Evolutionary conservation across 2,888 invertebrate genomes (phyloP).

Genomic region (Aphidoletes aphidimyza): DNA sequence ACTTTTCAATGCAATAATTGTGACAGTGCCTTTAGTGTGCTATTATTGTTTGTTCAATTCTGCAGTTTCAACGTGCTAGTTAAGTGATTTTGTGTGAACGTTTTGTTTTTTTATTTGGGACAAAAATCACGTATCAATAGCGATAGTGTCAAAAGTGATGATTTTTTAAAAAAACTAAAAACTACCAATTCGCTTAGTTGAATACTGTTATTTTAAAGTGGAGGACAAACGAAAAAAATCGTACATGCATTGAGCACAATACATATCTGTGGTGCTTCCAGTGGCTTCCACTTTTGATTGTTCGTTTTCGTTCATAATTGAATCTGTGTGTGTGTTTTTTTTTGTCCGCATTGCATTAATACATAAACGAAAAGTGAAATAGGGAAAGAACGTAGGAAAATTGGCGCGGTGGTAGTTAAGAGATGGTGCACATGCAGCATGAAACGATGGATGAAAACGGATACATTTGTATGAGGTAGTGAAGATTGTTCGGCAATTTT

Average conservation of each 20-base stretch:
- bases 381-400: background rate
- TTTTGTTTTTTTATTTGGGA: too few species aligned
- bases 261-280: background rate
- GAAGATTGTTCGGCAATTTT: background rate
- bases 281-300: constrained; percentile 13
- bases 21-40: background rate
- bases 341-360: constrained; percentile 29
- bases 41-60: constrained; percentile 30
- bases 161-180: background rate
- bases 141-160: too few species aligned
- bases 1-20: background rate
- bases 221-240: background rate
- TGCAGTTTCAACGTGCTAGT: constrained; percentile 24
- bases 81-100: too few species aligned
- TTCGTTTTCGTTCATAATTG: background rate
- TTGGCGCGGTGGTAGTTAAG: background rate
- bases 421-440: background rate
- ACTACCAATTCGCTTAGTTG: background rate
- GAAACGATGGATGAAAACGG: background rate
- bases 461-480: background rate
- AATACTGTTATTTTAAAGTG: background rate
- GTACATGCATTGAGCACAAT: background rate
- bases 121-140: too few species aligned
- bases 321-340: too few species aligned
- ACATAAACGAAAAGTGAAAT: background rate